Conservation (phyloP, 2,113 vertebrate species). For the Sciurus niger region DNA sequence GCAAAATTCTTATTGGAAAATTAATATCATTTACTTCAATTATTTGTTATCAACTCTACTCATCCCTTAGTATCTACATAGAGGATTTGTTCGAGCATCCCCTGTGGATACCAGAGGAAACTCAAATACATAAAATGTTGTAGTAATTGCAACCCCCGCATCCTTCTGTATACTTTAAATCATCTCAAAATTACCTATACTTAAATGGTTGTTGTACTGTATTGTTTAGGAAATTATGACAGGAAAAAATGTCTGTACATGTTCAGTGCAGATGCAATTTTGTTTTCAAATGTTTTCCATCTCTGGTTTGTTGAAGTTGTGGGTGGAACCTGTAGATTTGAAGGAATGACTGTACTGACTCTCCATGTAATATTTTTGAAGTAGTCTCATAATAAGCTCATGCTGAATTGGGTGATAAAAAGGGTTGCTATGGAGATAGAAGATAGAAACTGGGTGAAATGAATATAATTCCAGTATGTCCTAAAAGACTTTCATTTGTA, state of each 20-base stretch:
- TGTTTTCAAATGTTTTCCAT: neutral
- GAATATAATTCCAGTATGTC: neutral
- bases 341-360: neutral
- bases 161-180: neutral
- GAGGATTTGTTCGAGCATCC: neutral
- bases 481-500: neutral
- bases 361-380: conserved; percentile 1
- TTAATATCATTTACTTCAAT: neutral
- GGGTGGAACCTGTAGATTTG: neutral
- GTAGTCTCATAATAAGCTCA: neutral
- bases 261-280: neutral
- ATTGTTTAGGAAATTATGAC: neutral
- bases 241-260: neutral
- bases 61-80: neutral
- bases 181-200: neutral
- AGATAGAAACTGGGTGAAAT: neutral
- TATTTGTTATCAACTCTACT: neutral
- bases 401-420: neutral
- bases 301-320: neutral
- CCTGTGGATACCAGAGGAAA: neutral
- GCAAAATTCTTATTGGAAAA: conserved; percentile 11
- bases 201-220: neutral
- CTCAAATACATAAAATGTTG: neutral
- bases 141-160: neutral
- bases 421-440: neutral